Base-by-base conservation (phyloP, 2,888 invertebrate species). In the Keiferia lycopersicella region DNA sequence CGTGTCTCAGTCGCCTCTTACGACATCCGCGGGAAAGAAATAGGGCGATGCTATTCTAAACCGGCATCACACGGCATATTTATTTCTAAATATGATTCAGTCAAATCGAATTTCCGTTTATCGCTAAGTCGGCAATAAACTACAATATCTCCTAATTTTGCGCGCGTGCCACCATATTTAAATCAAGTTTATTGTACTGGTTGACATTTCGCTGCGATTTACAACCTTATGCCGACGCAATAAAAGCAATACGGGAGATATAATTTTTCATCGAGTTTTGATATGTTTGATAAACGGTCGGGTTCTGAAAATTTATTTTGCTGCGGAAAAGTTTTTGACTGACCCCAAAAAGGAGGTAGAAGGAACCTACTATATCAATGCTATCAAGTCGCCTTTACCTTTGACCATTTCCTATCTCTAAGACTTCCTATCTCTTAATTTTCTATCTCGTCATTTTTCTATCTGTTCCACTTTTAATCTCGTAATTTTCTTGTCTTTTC, bases 181-280 rank as follows among this genome's bases (percentile, higher is more conserved):
- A 63, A 66, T 65, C 62, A 65, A 38, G 57, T 34, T 38, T 62
- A 62, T 62, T 62, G 41, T 57, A 60, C 18, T 48, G 48, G 57
- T 63, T n/a, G 62, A 67, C 64, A 62, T 61, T 62, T 66, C 68
- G 67, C 26, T 12, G 66, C 67, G 71, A 67, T 68, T 63, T 68
- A 66, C 65, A 16, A 69, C 68, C 67, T 62, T 66, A 65, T 63
- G 64, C 39, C 11, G 18, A 60, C 22, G 65, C 30, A 66, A 68
- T 66, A 69, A 53, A 30, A 14, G 12, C 50, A 57, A 57, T 63
- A 41, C 20, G 16, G 18, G 61, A 61, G 61, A 68, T 69, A 67
- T 78, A 79, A 80, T 81, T 81, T 80, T 80, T 82, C 80, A 79
- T 75, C 72, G 73, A 68, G 64, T 67, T 65, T 67, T 58, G 12